Conservation (phyloP, 2,113 vertebrate species). For the Sterna hirundo region DNA sequence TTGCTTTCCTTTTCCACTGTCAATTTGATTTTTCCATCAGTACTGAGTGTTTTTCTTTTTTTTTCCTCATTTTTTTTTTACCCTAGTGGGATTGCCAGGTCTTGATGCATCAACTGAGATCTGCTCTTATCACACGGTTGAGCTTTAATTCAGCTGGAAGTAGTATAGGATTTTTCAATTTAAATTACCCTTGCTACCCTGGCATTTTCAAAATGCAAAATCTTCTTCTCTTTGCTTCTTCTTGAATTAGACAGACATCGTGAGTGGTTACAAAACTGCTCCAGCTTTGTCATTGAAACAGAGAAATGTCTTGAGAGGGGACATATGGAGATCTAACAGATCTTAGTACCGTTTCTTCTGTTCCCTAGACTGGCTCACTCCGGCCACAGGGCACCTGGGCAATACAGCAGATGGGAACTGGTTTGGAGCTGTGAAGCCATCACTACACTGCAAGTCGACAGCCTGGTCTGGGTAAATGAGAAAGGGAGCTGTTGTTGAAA, state of each 20-base stretch:
- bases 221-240: not conserved
- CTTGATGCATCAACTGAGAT: not conserved
- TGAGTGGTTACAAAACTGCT: not conserved
- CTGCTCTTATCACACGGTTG: not conserved
- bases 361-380: not conserved
- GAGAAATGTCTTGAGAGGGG: not conserved
- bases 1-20: not conserved
- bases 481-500: not conserved
- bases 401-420: not conserved
- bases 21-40: not conserved
- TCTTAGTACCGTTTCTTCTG: not conserved
- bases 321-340: not conserved
- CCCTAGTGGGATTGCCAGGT: not conserved
- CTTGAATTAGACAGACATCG: not conserved
- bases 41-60: not conserved
- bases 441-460: not conserved
- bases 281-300: not conserved
- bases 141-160: not conserved
- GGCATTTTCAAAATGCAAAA: not conserved
- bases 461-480: not conserved
- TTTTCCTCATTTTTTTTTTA: not conserved
- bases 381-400: fast-evolving
- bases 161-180: not conserved
- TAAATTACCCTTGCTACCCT: not conserved
- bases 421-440: not conserved